Evolutionary conservation across 2,113 vertebrate species (phyloP), one percentile per base, ranked within the genome.

Genomic region (Labeo rohita): DNA sequence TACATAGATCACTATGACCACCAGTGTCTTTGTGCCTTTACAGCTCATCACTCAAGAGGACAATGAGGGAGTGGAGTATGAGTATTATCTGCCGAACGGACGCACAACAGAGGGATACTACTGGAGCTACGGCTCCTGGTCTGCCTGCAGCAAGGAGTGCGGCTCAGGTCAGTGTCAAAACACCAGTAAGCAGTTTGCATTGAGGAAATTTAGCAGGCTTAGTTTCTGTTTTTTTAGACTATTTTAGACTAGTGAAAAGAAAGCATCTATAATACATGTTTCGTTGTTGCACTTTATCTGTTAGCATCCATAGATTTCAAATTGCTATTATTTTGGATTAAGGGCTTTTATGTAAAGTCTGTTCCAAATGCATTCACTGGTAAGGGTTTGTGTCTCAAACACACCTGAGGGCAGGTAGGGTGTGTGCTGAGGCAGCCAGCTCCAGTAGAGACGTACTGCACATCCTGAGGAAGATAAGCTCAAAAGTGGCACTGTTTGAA

Each of bases 51-150:
- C 95, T 90, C 98, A 99, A 92, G 98, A 98, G 87, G 88, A 91
- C 65, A 98, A 98, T 91, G 95, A 91, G 0, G 97, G 98, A 0
- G 91, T 99, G 6, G 95, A 94, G 73, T 99, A 96, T 0, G 97
- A 99, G 86, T 99, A 95, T 89, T 96, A 97, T 92, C 92, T 98
- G 61, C 95, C 96, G 0, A 83, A 91, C 28, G 89, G 88, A 50
- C 89, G 84, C 47, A 94, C 94, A 11, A 34, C 76, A 3, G 86
- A 92, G 0, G 95, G 95, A 8, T 97, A 97, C 93, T 94, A 94
- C 91, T 99, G 98, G 98, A 97, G 97, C 86, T 96, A 95, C 0
- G 89, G 97, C 10, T 99, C 98, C 0, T 99, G 98, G 98, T 94
- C 95, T 0, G 82, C 96, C 82, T 99, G 98, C 94, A 99, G 96